phyloP scores from a whole-genome alignment of 2,797 vertebrate genomes.

The Pogoniulus pusillus region DNA sequence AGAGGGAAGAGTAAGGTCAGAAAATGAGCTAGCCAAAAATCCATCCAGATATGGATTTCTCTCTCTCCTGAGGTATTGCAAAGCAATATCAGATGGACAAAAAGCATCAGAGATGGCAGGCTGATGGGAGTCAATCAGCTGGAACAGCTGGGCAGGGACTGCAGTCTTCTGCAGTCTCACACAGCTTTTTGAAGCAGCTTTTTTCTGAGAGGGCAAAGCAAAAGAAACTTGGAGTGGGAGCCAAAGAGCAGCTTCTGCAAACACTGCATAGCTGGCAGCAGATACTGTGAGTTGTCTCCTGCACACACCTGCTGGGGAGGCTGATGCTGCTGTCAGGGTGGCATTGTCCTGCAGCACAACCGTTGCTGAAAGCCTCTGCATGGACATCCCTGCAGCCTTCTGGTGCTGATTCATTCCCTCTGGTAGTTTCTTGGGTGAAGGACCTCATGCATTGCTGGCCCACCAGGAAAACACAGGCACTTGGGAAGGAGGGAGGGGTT shows the following conservation, averaged over 20 bases:
- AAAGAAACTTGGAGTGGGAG: neutral
- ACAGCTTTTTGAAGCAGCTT: neutral
- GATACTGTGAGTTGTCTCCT: neutral
- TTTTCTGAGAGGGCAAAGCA: neutral
- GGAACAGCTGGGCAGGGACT: conserved; percentile 25
- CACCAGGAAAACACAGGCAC: neutral
- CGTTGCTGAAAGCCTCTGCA: neutral
- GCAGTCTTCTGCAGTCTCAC: neutral
- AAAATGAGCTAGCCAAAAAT: neutral
- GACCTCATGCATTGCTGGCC: neutral
- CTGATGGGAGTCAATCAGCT: neutral
- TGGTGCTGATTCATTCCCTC: neutral
- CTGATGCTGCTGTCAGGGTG: neutral
- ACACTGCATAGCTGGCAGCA: neutral
- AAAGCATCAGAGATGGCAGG: neutral
- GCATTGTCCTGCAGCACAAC: neutral
- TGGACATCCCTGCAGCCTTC: rapidly evolving
- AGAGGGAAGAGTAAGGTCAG: neutral
- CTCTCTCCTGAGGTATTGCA: neutral
- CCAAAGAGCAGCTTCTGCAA: neutral
- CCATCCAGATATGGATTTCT: neutral
- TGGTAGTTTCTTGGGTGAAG: neutral
- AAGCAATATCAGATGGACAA: neutral
- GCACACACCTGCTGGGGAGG: neutral
- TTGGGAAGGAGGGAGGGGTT: neutral